Conservation (phyloP, 2,888 invertebrate genomes). For the Cyclophora albipunctata region DNA sequence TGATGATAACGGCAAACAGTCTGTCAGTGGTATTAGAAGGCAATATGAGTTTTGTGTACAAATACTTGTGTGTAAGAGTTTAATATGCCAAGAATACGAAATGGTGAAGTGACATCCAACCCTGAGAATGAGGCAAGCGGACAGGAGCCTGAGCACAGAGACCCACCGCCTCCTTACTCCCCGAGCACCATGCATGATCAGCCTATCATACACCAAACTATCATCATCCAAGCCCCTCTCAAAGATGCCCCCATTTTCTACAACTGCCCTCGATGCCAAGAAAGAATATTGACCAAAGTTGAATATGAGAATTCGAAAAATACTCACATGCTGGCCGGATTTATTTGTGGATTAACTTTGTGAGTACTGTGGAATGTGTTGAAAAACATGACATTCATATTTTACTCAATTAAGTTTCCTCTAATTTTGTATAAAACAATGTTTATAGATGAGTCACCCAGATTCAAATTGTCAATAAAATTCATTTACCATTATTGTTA, state of each 20-base stretch:
- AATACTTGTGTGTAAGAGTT: conserved; percentile 7
- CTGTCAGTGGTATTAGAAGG: conserved; percentile 15
- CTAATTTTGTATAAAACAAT: no score
- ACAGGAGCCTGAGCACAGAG: conserved; percentile 23
- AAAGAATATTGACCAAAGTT: conserved; percentile 50
- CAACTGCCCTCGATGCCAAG: conserved; percentile 47
- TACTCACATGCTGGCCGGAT: conserved; percentile 63
- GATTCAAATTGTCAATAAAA: no score
- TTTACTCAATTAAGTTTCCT: no score
- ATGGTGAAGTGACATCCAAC: conserved; percentile 18
- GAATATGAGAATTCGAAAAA: conserved; percentile 50
- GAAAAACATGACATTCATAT: background rate
- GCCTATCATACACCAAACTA: conserved; percentile 38
- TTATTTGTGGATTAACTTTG: conserved; percentile 59
- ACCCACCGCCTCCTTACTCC: conserved; percentile 57
- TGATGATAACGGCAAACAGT: conserved; percentile 32
- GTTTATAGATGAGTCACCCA: no score
- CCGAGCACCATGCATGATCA: conserved; percentile 26
- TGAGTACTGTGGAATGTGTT: conserved; percentile 29
- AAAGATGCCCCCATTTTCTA: conserved; percentile 41
- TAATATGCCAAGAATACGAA: conserved; percentile 8
- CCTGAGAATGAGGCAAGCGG: conserved; percentile 27
- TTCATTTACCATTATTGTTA: no score
- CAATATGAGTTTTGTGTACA: conserved; percentile 27
- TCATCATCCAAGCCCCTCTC: conserved; percentile 42